phyloP scores from a whole-genome alignment of 2,113 vertebrate species.

The Dipodomys ordii region DNA sequence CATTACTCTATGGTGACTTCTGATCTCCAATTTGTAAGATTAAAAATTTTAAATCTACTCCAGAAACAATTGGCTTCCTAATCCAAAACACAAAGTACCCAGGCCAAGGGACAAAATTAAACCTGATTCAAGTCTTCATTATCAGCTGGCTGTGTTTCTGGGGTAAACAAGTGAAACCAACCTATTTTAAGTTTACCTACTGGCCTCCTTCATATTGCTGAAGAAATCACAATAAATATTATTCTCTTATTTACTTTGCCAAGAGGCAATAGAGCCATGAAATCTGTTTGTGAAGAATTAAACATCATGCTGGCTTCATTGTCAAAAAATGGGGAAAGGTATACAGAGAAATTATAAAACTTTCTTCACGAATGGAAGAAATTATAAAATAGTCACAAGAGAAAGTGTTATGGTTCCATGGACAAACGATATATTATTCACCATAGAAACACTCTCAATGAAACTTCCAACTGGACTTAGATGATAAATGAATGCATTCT shows the following conservation, averaged over 20 bases:
- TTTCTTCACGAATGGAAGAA: conserved; percentile 38
- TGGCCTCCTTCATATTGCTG: background rate
- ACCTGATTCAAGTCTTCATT: background rate
- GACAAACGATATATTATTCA: background rate
- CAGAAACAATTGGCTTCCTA: conserved; percentile 18
- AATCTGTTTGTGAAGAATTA: background rate
- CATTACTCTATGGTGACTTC: too few species aligned
- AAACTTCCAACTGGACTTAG: background rate
- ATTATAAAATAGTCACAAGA: conserved; percentile 10
- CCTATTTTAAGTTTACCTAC: conserved; percentile 16
- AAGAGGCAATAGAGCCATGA: background rate
- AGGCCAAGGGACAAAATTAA: background rate
- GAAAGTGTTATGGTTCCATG: background rate
- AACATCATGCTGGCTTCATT: background rate
- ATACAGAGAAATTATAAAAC: background rate
- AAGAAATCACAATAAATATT: conserved; percentile 28
- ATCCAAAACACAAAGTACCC: background rate
- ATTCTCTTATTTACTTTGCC: background rate
- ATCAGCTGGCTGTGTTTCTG: conserved; percentile 38
- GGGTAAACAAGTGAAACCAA: conserved; percentile 26
- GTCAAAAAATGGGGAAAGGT: background rate
- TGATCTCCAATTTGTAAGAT: background rate
- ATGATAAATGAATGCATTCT: background rate
- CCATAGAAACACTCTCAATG: background rate
- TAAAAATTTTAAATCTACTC: background rate